Percentiles rank a stretch among this genome's conserved stretches.
phyloP scores from a whole-genome alignment of 2,888 invertebrate genomes.

The Octonoba sinensis region DNA sequence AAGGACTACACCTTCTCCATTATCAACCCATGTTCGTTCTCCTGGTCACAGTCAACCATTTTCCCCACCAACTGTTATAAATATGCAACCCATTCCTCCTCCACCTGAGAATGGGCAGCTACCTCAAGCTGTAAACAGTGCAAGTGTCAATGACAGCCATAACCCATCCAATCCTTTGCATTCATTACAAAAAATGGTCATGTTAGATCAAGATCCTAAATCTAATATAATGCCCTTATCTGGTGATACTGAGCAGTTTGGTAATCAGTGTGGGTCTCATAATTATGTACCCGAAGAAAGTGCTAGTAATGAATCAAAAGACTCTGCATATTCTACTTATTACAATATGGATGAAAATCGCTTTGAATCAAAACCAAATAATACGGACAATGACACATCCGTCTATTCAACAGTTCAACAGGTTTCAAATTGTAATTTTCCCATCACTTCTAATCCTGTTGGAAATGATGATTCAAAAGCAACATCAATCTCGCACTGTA shows the following conservation, averaged over 20 bases:
- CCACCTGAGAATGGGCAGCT: slow-evolving; percentile 47
- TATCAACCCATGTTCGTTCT: slow-evolving; percentile 58
- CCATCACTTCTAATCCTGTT: slow-evolving; percentile 31
- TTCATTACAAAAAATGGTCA: slow-evolving; percentile 68
- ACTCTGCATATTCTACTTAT: slow-evolving; percentile 65
- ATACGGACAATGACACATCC: slow-evolving; percentile 23
- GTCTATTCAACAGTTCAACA: slow-evolving; percentile 41
- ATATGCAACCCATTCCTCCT: slow-evolving; percentile 42
- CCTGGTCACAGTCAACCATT: slow-evolving; percentile 64
- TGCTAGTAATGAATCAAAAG: slow-evolving; percentile 52
- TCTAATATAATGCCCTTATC: slow-evolving; percentile 34
- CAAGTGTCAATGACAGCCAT: slow-evolving; percentile 18
- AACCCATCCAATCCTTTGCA: slow-evolving; percentile 66
- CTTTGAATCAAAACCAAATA: slow-evolving; percentile 62
- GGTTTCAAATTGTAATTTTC: slow-evolving; percentile 53
- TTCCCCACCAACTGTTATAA: slow-evolving; percentile 57
- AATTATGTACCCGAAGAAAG: slow-evolving; percentile 42
- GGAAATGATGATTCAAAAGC: slow-evolving; percentile 24
- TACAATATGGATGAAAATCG: slow-evolving; percentile 66
- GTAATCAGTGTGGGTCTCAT: slow-evolving; percentile 42
- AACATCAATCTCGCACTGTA: background rate
- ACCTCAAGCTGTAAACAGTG: slow-evolving; percentile 20
- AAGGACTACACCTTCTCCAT: slow-evolving; percentile 65
- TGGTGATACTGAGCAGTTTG: slow-evolving; percentile 43
- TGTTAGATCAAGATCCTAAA: slow-evolving; percentile 61